Evolutionary conservation across 2,797 vertebrate genomes (phyloP).

Genomic region (Gallirallus australis): DNA sequence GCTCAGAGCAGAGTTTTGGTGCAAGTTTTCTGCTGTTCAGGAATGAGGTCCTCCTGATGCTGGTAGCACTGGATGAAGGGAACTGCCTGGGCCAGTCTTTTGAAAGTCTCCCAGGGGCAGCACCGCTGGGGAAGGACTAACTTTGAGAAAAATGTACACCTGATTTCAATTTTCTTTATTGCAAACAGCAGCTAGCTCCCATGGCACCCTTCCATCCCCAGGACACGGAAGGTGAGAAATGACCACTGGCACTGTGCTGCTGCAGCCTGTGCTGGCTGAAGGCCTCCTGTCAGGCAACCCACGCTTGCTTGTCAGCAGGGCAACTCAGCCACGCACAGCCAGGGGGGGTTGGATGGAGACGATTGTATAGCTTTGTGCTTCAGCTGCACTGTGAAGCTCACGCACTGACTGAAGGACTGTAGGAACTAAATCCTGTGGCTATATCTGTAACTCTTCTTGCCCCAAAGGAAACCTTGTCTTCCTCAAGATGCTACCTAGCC

Average conservation of each 20-base stretch:
- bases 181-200: background rate
- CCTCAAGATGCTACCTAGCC: background rate
- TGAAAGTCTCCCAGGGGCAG: background rate
- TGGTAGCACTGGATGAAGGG: background rate
- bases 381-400: background rate
- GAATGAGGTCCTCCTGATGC: background rate
- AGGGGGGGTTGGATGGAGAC: background rate
- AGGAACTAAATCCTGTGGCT: background rate
- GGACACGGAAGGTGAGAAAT: background rate
- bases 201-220: background rate
- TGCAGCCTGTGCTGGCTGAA: background rate
- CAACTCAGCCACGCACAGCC: accelerated
- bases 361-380: accelerated
- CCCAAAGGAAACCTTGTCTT: background rate
- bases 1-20: background rate
- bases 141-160: background rate
- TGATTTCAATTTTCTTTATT: background rate
- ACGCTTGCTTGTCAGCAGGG: accelerated
- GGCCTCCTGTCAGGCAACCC: background rate
- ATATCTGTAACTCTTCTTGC: background rate
- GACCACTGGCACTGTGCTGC: accelerated
- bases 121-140: accelerated
- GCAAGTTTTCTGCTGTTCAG: background rate
- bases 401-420: background rate
- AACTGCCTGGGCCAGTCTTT: background rate